Evolutionary conservation across 2,888 invertebrate species (phyloP).

Genomic region (Mythimna albipuncta): DNA sequence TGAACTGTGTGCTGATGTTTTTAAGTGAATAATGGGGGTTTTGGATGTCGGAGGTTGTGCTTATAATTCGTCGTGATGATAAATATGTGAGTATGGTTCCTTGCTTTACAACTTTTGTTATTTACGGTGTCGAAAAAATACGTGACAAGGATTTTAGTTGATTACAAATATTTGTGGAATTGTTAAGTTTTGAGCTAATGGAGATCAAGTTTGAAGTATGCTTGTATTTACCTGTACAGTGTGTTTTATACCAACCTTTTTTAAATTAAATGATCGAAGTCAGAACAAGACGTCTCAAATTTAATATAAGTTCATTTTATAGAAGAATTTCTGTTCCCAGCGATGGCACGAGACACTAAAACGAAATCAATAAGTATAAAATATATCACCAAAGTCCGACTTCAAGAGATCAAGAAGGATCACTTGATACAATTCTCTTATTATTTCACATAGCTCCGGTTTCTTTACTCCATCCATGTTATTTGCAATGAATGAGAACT

Average conservation of each 20-base stretch:
- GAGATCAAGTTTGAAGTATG: slow-evolving; percentile 14
- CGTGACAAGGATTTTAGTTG: slow-evolving; percentile 13
- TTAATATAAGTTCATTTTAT: slow-evolving; percentile 1
- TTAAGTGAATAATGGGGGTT: slow-evolving; percentile 78
- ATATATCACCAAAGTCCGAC: slow-evolving; percentile 13
- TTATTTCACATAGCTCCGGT: slow-evolving; percentile 19
- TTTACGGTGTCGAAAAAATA: slow-evolving; percentile 15
- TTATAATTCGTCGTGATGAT: slow-evolving; percentile 84
- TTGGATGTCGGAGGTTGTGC: slow-evolving; percentile 67
- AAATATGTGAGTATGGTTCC: slow-evolving; percentile 79
- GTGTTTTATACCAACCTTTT: slow-evolving; percentile 19
- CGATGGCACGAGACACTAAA: slow-evolving; percentile 4
- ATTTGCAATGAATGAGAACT: slow-evolving; percentile 78
- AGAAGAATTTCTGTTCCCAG: slow-evolving; percentile 21
- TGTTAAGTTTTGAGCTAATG: slow-evolving; percentile 3
- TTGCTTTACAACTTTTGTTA: slow-evolving; percentile 13
- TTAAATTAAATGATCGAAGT: slow-evolving; percentile 11
- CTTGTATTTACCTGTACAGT: background rate
- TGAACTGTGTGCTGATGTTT: slow-evolving; percentile 61
- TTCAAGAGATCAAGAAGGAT: slow-evolving; percentile 21
- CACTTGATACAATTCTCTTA: slow-evolving; percentile 34
- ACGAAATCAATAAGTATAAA: slow-evolving; percentile 18
- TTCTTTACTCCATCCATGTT: slow-evolving; percentile 54
- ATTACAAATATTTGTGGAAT: slow-evolving; percentile 4
- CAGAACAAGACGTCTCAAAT: slow-evolving; percentile 13